Evolutionary conservation across 2,797 vertebrate species (phyloP).

Genomic region (Pampus argenteus): DNA sequence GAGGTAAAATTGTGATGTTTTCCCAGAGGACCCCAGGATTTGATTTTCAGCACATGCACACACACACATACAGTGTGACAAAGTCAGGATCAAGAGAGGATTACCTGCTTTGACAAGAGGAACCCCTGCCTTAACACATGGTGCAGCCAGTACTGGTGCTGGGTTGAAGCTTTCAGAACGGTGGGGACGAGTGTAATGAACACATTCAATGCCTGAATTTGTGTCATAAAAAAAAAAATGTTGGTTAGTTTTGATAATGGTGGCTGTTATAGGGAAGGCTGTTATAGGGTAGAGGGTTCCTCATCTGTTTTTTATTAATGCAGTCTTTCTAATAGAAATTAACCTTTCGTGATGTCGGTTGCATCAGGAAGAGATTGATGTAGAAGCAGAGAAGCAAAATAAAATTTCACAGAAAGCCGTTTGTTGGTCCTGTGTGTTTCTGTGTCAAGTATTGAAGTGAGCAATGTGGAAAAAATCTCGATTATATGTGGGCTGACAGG

Average conservation of each 20-base stretch:
- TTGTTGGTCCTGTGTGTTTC: conserved; percentile 34
- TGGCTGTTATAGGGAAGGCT: conserved; percentile 14
- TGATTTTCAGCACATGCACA: conserved; percentile 30
- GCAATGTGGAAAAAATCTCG: not conserved
- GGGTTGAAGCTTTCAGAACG: conserved; percentile 12
- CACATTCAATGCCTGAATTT: conserved; percentile 1
- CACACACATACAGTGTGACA: conserved; percentile 14
- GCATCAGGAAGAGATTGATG: conserved; percentile 47
- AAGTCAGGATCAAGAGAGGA: conserved; percentile 45
- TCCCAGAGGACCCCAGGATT: not conserved
- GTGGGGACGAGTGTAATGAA: not conserved
- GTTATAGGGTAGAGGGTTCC: conserved; percentile 23
- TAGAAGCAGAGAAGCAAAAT: conserved; percentile 67
- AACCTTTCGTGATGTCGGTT: conserved; percentile 48
- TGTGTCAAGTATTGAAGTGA: conserved; percentile 3
- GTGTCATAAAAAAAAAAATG: not conserved
- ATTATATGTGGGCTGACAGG: not conserved
- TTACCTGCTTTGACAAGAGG: conserved; percentile 43
- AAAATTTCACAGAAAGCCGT: conserved; percentile 64
- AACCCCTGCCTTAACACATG: conserved; percentile 25
- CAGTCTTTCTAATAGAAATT: conserved; percentile 55
- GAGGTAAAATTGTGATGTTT: conserved; percentile 41
- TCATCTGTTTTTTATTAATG: conserved; percentile 44
- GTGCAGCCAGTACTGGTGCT: conserved; percentile 35
- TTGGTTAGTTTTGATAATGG: conserved; percentile 30